Base-by-base conservation (phyloP, 1,140 invertebrate genomes). In the Neomicropteryx cornuta region DNA sequence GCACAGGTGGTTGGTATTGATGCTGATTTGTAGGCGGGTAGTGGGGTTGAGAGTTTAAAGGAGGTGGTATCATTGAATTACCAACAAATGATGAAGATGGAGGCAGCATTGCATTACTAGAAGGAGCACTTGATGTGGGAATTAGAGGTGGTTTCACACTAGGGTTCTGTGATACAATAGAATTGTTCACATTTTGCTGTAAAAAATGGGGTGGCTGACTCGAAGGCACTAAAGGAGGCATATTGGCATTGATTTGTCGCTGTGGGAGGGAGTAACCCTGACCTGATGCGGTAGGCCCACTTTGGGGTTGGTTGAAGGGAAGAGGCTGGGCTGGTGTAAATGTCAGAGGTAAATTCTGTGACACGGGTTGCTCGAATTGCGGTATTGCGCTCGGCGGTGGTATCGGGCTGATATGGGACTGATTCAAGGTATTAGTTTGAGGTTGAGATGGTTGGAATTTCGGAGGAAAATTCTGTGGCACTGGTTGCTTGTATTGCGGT, bases 171-270 rank as follows among this genome's bases (percentile, higher is more conserved):
- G n/a, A n/a, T n/a, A n/a, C n/a, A n/a, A n/a, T n/a, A n/a, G n/a
- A n/a, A n/a, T n/a, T n/a, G n/a, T n/a, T n/a, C n/a, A n/a, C n/a
- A n/a, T n/a, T n/a, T n/a, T n/a, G n/a, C n/a, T n/a, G n/a, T n/a
- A n/a, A n/a, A n/a, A n/a, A n/a, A 47, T 61, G 59, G 44, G 48
- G 56, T 38, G 44, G 53, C 41, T 62, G 59, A 60, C 55, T 66
- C 60, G 62, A 58, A 39, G 62, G 46, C 48, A 59, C 46, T 13
- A 66, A 53, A 37, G 63, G 62, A 43, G 63, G 61, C 38, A 59
- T 51, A 54, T 61, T 66, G 33, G 65, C 55, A 50, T 66, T 66
- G 13, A 68, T 66, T 48, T 68, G 63, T 39, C 45, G 38, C 19
- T 33, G 37, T 27, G 51, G 54, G 31, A 52, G 52, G 28, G 51